Evolutionary conservation across 2,797 vertebrate genomes (phyloP).

Genomic region (Clarias platycephalus): DNA sequence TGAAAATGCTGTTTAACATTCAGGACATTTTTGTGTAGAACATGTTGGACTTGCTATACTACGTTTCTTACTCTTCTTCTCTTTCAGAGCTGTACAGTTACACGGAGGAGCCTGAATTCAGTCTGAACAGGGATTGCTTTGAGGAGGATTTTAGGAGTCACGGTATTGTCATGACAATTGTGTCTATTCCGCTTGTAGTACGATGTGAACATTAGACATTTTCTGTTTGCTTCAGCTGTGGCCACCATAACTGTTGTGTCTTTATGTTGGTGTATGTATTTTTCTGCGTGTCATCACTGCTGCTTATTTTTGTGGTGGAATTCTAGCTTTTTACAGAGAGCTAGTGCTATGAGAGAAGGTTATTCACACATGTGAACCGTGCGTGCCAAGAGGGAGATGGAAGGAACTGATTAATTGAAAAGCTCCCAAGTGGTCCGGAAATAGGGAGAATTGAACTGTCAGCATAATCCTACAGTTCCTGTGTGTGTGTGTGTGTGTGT

Average conservation of each 20-base stretch:
- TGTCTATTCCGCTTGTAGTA: not conserved
- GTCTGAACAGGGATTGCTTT: slow-evolving; percentile 88
- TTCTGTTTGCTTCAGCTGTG: not conserved
- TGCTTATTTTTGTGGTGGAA: not conserved
- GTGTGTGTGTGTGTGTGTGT: not conserved
- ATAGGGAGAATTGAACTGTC: slow-evolving; percentile 40
- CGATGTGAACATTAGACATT: not conserved
- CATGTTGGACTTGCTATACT: not conserved
- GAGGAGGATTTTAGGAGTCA: slow-evolving; percentile 90
- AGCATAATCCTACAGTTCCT: slow-evolving; percentile 20
- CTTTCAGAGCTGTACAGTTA: slow-evolving; percentile 93
- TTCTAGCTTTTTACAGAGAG: not conserved
- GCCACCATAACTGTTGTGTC: not conserved
- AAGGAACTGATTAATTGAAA: slow-evolving; percentile 34
- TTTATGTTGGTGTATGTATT: slow-evolving; percentile 1
- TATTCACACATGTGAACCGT: slow-evolving; percentile 17
- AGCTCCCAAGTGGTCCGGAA: slow-evolving; percentile 38
- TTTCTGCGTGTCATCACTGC: not conserved
- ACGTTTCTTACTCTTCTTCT: not conserved
- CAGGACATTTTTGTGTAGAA: not conserved
- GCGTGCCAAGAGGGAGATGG: slow-evolving; percentile 10
- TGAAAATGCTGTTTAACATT: not conserved
- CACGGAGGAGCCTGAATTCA: slow-evolving; percentile 92
- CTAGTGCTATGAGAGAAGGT: not conserved
- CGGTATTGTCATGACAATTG: slow-evolving; percentile 70